Evolutionary conservation across 2,888 invertebrate genomes (phyloP), one percentile per base, ranked within the genome.

Genomic region (Apodemia mormo): DNA sequence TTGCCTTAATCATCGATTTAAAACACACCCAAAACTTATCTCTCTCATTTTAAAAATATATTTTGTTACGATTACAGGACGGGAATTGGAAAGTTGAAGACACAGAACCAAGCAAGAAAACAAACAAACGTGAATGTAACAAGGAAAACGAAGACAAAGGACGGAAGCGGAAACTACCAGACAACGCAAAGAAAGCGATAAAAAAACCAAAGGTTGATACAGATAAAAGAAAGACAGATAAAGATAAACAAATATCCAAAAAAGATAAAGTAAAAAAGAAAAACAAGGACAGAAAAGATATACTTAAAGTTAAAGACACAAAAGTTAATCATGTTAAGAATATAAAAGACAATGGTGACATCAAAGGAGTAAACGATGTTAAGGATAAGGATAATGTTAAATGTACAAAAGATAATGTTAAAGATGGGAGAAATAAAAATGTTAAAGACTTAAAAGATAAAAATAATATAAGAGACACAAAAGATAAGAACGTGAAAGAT

Each of bases 51-150:
- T 45, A 12, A 2, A 45, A 45, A 45, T 12, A 45, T 10, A 45
- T 45, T 45, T 45, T 40, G 40, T 45, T 12, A 45, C 4, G 61
- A 30, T 76, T 74, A 45, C 81, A 92, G 92, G 85, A 82, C 49
- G 85, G 85, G 7, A 84, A 80, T 2, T 87, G 90, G 87, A 75
- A 85, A 71, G 84, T 89, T 0, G 82, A 83, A 71, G 88, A 88
- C 64, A 76, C 81, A 0, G 80, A 80, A n/a, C 73, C 79, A 0
- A 74, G 74, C 14, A 4, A 72, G 9, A 70, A 69, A n/a, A 67
- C 56, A 70, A 83, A 83, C 67, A 74, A 72, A 70, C 81, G 80
- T 66, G 78, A 82, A 52, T 75, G 79, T 0, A 80, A 84, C 69
- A 86, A 92, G 77, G 84, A 88, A 79, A 82, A 85, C 70, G 76